A percentile compares a stretch with the other conserved stretches of the same genome.
Evolutionary conservation across 2,888 invertebrate species (phyloP).

Genomic region (Hemithea aestivaria): DNA sequence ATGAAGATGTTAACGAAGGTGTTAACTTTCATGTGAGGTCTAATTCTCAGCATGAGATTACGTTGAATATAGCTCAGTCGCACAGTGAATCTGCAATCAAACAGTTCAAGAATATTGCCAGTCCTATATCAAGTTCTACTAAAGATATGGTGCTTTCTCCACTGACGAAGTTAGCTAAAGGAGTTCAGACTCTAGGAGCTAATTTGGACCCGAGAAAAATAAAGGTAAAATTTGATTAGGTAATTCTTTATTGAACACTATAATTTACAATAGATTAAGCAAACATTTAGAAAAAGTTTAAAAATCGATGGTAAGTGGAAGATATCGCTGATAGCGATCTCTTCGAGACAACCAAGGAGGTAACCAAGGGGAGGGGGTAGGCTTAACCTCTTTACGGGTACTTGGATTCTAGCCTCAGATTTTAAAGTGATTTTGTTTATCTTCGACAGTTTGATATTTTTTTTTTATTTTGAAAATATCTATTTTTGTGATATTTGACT

Average conservation of each 20-base stretch:
- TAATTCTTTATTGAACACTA: background rate
- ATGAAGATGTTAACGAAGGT: constrained; percentile 40
- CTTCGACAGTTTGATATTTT: too few species aligned
- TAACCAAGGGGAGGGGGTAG: too few species aligned
- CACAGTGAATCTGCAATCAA: constrained; percentile 89
- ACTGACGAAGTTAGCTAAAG: constrained; percentile 91
- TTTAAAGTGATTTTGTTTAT: too few species aligned
- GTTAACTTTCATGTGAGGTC: constrained; percentile 67
- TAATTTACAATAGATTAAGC: background rate
- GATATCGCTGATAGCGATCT: too few species aligned
- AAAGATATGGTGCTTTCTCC: constrained; percentile 85
- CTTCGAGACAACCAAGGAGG: too few species aligned
- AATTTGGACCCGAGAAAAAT: constrained; percentile 92
- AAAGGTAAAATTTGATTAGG: constrained; percentile 46
- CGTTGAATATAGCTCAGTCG: constrained; percentile 85
- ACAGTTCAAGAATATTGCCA: constrained; percentile 82
- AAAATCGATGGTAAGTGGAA: too few species aligned
- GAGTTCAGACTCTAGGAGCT: constrained; percentile 90
- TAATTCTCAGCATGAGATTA: constrained; percentile 83
- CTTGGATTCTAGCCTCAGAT: too few species aligned
- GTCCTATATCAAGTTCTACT: constrained; percentile 82
- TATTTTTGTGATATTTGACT: too few species aligned
- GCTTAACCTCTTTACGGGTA: too few species aligned
- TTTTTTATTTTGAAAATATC: too few species aligned
- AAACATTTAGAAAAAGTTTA: too few species aligned